These are phyloP conservation scores for Engraulis encrasicolus DNA, from an alignment of 2,113 vertebrate genomes.

Conservation along the genomic window DNA sequence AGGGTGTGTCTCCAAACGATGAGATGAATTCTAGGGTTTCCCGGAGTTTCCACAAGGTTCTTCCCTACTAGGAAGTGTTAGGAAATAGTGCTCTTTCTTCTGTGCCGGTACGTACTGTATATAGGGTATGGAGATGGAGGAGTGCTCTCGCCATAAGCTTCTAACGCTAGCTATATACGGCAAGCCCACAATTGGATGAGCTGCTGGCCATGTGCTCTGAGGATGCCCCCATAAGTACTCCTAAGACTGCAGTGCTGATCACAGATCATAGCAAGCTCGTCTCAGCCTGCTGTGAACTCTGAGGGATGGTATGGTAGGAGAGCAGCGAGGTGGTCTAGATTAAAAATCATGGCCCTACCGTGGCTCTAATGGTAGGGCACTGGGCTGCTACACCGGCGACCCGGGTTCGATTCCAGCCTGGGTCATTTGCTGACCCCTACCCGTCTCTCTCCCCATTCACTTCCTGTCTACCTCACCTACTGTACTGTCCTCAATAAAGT, in stretches of 20 bases:
- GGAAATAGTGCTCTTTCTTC: neutral
- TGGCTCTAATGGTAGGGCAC: too few species aligned
- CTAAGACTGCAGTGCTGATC: conserved; percentile 37
- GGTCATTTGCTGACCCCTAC: too few species aligned
- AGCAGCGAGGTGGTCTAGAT: neutral
- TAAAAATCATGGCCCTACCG: neutral
- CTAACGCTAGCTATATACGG: conserved; percentile 65
- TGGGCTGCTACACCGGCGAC: too few species aligned
- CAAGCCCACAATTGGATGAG: conserved; percentile 67
- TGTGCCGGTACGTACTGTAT: neutral
- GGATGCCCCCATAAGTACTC: conserved; percentile 62
- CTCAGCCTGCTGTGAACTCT: neutral
- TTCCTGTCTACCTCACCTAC: too few species aligned
- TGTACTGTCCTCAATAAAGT: too few species aligned
- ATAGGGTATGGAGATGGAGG: neutral
- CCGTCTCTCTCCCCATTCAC: too few species aligned
- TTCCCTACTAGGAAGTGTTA: neutral
- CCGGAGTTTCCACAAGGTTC: neutral
- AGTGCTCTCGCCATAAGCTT: conserved; percentile 56
- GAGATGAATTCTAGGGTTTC: neutral
- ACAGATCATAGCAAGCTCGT: conserved; percentile 33
- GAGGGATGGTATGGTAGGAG: neutral
- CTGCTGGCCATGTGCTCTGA: conserved; percentile 49
- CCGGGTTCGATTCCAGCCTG: too few species aligned
- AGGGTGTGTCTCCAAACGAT: neutral